These are phyloP conservation scores for Hippasteria phrygiana DNA, from an alignment of 53 echinoderm and acorn worm species.

Conservation along the genomic window DNA sequence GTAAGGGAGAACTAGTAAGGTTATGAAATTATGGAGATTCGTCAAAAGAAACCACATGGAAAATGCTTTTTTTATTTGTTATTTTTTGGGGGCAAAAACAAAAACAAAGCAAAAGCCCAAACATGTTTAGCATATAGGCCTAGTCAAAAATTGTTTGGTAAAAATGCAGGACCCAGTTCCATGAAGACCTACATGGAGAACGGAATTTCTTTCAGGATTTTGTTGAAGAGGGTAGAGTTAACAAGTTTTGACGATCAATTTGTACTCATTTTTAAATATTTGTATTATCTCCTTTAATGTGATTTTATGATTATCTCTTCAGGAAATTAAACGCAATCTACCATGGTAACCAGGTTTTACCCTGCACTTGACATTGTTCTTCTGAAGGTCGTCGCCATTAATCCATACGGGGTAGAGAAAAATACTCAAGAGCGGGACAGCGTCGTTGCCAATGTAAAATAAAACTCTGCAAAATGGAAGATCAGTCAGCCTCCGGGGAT, in stretches of 20 bases:
- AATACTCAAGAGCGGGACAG: neutral
- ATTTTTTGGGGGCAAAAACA: too few relatives aligned
- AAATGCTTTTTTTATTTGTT: too few relatives aligned
- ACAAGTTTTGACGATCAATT: neutral
- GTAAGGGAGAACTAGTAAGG: too few relatives aligned
- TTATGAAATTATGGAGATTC: too few relatives aligned
- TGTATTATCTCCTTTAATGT: neutral
- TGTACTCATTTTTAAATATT: neutral
- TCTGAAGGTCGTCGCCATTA: neutral
- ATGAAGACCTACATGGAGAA: too few relatives aligned
- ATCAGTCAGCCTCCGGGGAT: slow-evolving; percentile 9
- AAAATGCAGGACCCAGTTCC: too few relatives aligned
- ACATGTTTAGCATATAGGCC: too few relatives aligned
- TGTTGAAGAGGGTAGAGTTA: neutral
- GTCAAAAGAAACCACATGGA: too few relatives aligned
- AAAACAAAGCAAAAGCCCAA: too few relatives aligned
- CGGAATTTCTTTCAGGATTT: neutral
- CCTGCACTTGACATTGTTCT: neutral
- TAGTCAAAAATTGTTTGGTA: too few relatives aligned
- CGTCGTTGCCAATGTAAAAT: neutral
- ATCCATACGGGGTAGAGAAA: neutral
- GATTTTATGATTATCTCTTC: neutral
- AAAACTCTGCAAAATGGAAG: neutral
- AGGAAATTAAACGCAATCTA: too few relatives aligned
- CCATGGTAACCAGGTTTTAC: neutral